phyloP scores from a whole-genome alignment of 2,113 vertebrate genomes.

The Eubucco bourcierii region DNA sequence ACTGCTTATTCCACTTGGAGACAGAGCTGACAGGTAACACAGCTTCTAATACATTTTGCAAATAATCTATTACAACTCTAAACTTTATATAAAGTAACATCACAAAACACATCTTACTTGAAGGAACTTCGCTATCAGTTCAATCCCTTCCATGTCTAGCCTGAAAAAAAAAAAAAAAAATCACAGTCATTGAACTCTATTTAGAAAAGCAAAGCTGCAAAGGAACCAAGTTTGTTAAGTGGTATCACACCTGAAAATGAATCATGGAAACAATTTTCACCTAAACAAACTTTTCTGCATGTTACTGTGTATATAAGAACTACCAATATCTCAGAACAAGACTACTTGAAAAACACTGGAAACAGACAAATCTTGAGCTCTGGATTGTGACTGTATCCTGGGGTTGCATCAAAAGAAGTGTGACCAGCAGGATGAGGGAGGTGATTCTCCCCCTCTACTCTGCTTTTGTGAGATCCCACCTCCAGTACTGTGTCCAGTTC shows the following conservation, averaged over 20 bases:
- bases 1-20: background rate
- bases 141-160: slow-evolving; percentile 94
- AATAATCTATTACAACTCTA: background rate
- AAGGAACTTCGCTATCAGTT: slow-evolving; percentile 93
- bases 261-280: background rate
- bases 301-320: background rate
- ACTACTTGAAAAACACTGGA: background rate
- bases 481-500: too few species aligned
- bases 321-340: background rate
- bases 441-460: too few species aligned
- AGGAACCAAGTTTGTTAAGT: background rate
- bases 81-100: background rate
- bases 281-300: background rate
- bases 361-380: background rate
- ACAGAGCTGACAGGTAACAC: background rate
- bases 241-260: background rate
- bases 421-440: too few species aligned
- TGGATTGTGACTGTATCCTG: background rate
- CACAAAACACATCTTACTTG: slow-evolving; percentile 81
- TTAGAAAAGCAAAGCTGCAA: background rate
- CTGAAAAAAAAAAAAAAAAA: slow-evolving; percentile 74
- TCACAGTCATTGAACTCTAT: background rate
- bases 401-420: too few species aligned
- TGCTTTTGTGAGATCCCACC: too few species aligned
- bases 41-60: background rate